phyloP scores from a whole-genome alignment of 2,888 invertebrate species.

The Limenitis camilla region DNA sequence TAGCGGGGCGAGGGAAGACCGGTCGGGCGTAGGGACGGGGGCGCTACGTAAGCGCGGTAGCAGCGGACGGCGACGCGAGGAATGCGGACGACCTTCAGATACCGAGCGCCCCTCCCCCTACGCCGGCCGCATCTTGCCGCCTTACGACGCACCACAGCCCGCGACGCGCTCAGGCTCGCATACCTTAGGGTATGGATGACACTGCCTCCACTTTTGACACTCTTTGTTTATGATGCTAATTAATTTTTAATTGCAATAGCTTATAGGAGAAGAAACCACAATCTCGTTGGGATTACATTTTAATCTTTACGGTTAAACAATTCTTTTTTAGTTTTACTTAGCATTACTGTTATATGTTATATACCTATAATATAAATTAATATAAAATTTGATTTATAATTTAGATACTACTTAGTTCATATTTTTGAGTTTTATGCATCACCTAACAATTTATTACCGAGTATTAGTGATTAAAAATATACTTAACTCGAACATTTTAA shows the following conservation, averaged over 20 bases:
- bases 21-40: constrained; percentile 39
- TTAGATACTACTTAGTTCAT: too few species aligned
- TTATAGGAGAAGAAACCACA: constrained; percentile 15
- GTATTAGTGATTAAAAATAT: too few species aligned
- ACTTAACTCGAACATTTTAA: too few species aligned
- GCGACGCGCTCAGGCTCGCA: constrained; percentile 38
- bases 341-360: too few species aligned
- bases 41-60: constrained; percentile 75
- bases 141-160: constrained; percentile 22
- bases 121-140: constrained; percentile 72
- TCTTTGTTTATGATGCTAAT: constrained; percentile 43
- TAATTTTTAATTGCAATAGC: constrained; percentile 31
- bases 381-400: too few species aligned
- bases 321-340: too few species aligned
- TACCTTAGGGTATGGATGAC: constrained; percentile 58
- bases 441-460: too few species aligned
- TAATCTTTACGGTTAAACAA: not conserved
- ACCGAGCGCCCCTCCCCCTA: constrained; percentile 70
- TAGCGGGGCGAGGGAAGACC: constrained; percentile 37
- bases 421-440: too few species aligned
- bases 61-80: constrained; percentile 73
- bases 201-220: constrained; percentile 69
- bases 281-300: not conserved
- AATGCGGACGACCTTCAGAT: constrained; percentile 75
- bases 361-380: too few species aligned